These are phyloP conservation scores for Eilema sororculum DNA, from an alignment of 2,888 invertebrate species.

Conservation along the genomic window DNA sequence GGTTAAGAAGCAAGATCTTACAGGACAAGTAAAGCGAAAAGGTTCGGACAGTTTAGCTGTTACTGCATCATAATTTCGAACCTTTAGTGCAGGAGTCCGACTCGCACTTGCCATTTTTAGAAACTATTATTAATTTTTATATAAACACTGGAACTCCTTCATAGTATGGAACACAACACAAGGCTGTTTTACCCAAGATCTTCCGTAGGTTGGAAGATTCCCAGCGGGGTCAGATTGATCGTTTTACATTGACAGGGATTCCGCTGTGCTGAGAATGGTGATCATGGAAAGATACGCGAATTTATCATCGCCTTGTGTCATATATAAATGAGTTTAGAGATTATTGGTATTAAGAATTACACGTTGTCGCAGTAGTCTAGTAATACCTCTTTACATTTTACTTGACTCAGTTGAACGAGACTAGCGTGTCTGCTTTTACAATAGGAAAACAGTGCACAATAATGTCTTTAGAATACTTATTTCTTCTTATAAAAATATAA, in stretches of 20 bases:
- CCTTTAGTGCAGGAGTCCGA: too few relatives aligned
- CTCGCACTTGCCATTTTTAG: neutral
- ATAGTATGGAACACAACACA: neutral
- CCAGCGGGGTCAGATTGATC: neutral
- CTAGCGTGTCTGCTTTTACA: conserved; percentile 13
- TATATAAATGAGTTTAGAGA: conserved; percentile 8
- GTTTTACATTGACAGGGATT: conserved; percentile 3
- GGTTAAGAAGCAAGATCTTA: too few relatives aligned
- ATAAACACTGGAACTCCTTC: neutral
- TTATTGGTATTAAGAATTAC: neutral
- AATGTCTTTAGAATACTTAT: neutral
- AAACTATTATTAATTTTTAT: neutral
- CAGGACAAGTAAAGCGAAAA: too few relatives aligned
- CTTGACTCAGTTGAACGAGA: conserved; percentile 20
- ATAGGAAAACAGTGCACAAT: conserved; percentile 6
- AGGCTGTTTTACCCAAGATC: neutral
- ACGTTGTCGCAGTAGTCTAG: neutral
- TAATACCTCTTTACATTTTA: conserved; percentile 26
- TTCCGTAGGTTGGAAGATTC: neutral
- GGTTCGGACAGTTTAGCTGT: too few relatives aligned
- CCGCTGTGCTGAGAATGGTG: neutral
- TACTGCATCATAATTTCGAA: too few relatives aligned
- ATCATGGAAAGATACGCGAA: conserved; percentile 15
- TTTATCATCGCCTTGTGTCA: neutral
- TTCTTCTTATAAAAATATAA: neutral